These are phyloP conservation scores for Mixornis gularis DNA, from an alignment of 2,113 vertebrate genomes.

Conservation along the genomic window DNA sequence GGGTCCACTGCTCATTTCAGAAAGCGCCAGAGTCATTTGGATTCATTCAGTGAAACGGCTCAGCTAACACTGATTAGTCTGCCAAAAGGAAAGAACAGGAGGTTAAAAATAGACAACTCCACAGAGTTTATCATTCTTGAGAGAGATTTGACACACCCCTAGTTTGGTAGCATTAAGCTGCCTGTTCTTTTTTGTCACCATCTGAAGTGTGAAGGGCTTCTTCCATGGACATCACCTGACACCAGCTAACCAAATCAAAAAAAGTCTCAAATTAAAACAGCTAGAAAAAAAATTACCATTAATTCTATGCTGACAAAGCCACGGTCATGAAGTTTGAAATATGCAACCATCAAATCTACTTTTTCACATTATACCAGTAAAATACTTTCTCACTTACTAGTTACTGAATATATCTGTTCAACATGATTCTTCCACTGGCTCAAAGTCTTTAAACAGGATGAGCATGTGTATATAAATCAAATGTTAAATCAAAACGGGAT, in stretches of 20 bases:
- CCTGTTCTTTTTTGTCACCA: slow-evolving; percentile 64
- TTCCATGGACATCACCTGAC: slow-evolving; percentile 44
- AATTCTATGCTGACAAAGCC: neutral
- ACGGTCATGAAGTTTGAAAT: neutral
- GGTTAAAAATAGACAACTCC: slow-evolving; percentile 87
- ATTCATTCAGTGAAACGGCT: slow-evolving; percentile 70
- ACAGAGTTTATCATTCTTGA: slow-evolving; percentile 82
- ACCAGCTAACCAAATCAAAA: slow-evolving; percentile 35
- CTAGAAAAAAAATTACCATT: neutral
- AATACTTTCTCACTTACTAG: neutral
- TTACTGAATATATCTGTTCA: neutral
- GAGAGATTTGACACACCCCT: slow-evolving; percentile 79
- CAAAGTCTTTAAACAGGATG: slow-evolving; percentile 3
- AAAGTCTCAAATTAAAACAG: slow-evolving; percentile 26
- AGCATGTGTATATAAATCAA: neutral
- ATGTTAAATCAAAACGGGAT: neutral
- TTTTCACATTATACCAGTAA: neutral
- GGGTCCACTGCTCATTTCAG: slow-evolving; percentile 27
- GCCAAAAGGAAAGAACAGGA: slow-evolving; percentile 79
- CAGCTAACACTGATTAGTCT: slow-evolving; percentile 65
- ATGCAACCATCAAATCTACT: neutral
- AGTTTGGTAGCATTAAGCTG: slow-evolving; percentile 71
- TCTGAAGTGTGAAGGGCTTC: slow-evolving; percentile 53
- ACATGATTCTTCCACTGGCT: accelerated
- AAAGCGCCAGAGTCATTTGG: slow-evolving; percentile 17